Evolutionary conservation across 2,888 invertebrate genomes (phyloP), one percentile per base, ranked within the genome.

Genomic region (Meta bourneti): DNA sequence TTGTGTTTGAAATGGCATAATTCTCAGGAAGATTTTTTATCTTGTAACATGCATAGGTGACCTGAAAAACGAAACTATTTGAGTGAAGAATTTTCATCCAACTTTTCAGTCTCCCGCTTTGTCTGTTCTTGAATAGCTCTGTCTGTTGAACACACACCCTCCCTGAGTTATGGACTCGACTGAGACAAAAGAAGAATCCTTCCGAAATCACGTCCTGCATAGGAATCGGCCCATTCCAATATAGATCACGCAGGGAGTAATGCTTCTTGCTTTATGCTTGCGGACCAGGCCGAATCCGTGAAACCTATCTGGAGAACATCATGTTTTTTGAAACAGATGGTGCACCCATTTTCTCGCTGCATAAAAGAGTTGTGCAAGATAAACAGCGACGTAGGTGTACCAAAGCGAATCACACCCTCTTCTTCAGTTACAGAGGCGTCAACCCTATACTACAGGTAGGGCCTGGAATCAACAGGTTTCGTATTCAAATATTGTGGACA

Each of bases 341-440:
- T 86, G 70, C 78, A n/a, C 69, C 72, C 77, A 78, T 75, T 84
- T 61, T 61, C 61, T 61, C 16, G 6, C 61, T 61, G 49, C 11
- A 19, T 19, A 34, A 74, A 69, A 77, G 49, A 78, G 70, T 54
- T 19, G 20, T 71, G 48, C 20, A 20, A 74, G 72, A 72, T 74
- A 51, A 49, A 54, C 48, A 84, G 54, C 11, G 71, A 48, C 72
- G 89, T 89, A 84, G 89, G 89, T 79, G 89, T 89, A 79, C 51
- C 8, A n/a, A 34, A 34, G 61, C 48, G 13, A 79, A 82, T 79
- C 89, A 89, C 89, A 79, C 89, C 89, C 89, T 79, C 34, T 61
- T 61, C 16, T 16, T 61, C 72, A 71, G 80, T 74, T 70, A 61
- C 80, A 90, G 80, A 90, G 90, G 90, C 90, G 90, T 90, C 69